A percentile compares a stretch with the other conserved stretches of the same genome.
Evolutionary conservation across 2,113 vertebrate species (phyloP).

Genomic region (Hyperopisus bebe): DNA sequence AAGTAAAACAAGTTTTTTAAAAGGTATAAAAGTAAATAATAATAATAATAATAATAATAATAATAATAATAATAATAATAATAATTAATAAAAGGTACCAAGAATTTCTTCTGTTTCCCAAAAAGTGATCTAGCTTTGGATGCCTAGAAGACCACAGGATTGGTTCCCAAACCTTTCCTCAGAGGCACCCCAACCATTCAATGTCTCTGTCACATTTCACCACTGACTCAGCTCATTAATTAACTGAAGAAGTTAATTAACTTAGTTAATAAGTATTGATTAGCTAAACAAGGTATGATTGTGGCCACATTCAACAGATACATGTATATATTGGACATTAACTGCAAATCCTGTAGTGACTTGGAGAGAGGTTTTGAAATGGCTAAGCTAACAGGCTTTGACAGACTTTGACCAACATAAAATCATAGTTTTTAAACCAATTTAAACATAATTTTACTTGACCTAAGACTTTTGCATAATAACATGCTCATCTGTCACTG

Average conservation of each 20-base stretch:
- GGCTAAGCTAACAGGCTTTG: not conserved
- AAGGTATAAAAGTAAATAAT: no score
- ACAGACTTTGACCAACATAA: not conserved
- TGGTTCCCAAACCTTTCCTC: not conserved
- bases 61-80: no score
- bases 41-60: no score
- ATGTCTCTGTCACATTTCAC: not conserved
- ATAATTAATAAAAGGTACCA: not conserved
- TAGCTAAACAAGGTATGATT: not conserved
- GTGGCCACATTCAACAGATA: not conserved
- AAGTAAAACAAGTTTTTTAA: no score
- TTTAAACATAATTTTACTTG: not conserved
- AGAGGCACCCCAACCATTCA: not conserved
- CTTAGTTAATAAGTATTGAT: not conserved
- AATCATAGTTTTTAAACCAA: not conserved
- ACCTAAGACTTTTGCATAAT: no score
- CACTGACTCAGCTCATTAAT: not conserved
- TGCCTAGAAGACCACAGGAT: not conserved
- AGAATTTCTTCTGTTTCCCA: not conserved
- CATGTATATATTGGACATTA: not conserved
- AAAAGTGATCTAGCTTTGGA: not conserved
- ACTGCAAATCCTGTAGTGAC: not conserved
- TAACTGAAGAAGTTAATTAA: not conserved
- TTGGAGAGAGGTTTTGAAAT: not conserved
- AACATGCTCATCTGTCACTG: not conserved